Conservation (phyloP, 2,113 vertebrate species). For the Trichechus manatus region DNA sequence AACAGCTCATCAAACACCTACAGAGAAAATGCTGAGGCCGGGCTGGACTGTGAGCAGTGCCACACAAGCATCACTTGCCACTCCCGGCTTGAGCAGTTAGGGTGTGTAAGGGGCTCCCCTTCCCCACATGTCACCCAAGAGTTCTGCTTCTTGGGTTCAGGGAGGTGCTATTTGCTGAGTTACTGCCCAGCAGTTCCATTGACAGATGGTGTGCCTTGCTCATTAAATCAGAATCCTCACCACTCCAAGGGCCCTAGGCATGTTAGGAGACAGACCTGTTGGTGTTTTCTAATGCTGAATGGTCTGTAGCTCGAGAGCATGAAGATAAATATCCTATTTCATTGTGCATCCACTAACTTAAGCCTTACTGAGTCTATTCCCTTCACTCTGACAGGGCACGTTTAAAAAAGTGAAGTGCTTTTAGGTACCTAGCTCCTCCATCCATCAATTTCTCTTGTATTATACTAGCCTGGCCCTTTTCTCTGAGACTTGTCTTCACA, state of each 20-base stretch:
- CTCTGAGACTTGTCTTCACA: not conserved
- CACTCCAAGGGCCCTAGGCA: constrained; percentile 80
- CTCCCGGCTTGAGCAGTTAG: not conserved
- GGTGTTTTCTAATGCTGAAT: constrained; percentile 74
- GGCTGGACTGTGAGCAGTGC: not conserved
- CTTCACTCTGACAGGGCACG: constrained; percentile 62
- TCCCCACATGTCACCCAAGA: not conserved
- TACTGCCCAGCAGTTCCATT: constrained; percentile 80
- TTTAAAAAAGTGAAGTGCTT: constrained; percentile 74
- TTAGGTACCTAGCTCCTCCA: constrained; percentile 50
- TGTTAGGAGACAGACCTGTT: constrained; percentile 82
- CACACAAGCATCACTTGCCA: not conserved
- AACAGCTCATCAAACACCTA: not conserved
- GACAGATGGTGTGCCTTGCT: constrained; percentile 86
- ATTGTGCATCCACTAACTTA: constrained; percentile 69
- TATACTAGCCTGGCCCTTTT: constrained; percentile 26
- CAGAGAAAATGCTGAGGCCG: not conserved
- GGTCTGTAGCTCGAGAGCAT: constrained; percentile 64
- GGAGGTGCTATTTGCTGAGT: constrained; percentile 73
- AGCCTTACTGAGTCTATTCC: constrained; percentile 71
- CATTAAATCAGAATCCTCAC: constrained; percentile 85
- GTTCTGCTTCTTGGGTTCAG: constrained; percentile 66
- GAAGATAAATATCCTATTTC: constrained; percentile 82
- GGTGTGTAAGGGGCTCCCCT: not conserved
- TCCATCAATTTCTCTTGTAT: constrained; percentile 33